A percentile compares a stretch with the other conserved stretches of the same genome.
Conservation (phyloP, 2,888 invertebrate species). For the Drosophila demipolita region DNA sequence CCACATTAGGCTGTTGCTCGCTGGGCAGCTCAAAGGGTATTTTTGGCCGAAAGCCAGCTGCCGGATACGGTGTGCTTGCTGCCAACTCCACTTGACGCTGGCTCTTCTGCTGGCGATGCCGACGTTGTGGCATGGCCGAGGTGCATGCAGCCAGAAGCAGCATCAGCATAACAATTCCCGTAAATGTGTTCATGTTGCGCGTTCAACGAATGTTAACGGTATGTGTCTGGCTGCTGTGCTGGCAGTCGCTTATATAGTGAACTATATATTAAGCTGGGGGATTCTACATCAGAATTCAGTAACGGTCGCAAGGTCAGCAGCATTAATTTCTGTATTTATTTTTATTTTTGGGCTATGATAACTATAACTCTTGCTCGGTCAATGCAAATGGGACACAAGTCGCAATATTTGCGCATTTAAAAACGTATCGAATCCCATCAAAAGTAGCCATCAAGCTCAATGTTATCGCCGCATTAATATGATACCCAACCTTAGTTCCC, state of each 20-base stretch:
- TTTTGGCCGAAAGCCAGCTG: conserved; percentile 79
- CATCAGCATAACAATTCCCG: conserved; percentile 54
- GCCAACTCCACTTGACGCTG: conserved; percentile 72
- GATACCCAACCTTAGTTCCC: conserved; percentile 34
- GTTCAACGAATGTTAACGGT: conserved; percentile 67
- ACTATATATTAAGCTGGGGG: conserved; percentile 16
- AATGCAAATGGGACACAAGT: conserved; percentile 69
- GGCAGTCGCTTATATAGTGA: conserved; percentile 60
- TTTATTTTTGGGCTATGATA: conserved; percentile 65
- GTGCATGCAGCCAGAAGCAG: conserved; percentile 44
- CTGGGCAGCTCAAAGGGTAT: conserved; percentile 78
- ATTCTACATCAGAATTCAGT: conserved; percentile 81
- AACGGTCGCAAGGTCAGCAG: conserved; percentile 76
- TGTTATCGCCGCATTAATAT: conserved; percentile 75
- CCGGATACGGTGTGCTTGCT: conserved; percentile 80
- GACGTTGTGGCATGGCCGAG: conserved; percentile 60
- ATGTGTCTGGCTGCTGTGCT: conserved; percentile 70
- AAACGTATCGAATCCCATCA: conserved; percentile 70
- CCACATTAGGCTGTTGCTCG: conserved; percentile 60
- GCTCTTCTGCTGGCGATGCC: conserved; percentile 50
- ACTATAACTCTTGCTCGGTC: conserved; percentile 65
- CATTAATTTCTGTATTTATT: conserved; percentile 10
- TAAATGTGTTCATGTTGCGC: conserved; percentile 58
- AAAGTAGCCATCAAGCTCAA: conserved; percentile 75
- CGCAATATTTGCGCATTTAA: conserved; percentile 75